Evolutionary conservation across 2,888 invertebrate genomes (phyloP), one percentile per base, ranked within the genome.

Genomic region (Crocallis elinguaria): DNA sequence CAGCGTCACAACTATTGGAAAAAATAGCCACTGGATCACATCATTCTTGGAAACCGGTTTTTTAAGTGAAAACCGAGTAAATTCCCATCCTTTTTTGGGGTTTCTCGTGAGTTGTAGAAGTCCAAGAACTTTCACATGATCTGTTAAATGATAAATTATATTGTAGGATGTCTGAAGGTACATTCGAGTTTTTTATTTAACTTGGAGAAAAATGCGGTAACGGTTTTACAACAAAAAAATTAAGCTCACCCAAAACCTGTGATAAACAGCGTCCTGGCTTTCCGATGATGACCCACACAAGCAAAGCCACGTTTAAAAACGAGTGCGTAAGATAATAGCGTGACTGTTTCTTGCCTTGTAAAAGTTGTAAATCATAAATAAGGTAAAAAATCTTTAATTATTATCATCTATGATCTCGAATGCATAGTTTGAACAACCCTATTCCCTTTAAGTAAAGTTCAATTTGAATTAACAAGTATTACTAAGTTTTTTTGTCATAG

Each of bases 401-500:
- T 25, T n/a, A 9, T 25, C 23, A 3, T n/a, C n/a, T n/a, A n/a
- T 25, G 3, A 4, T 25, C 19, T 25, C 9, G n/a, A 1, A 25
- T 25, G 9, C 25, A 9, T 25, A 25, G 5, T 23, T 8, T n/a
- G n/a, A n/a, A n/a, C n/a, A 23, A 2, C 2, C 7, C 7, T 25
- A 25, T 25, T 9, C n/a, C 25, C 2, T 25, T 25, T 3, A 9
- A 25, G 25, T 25, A 25, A 25, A 9, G 25, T 25, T 9, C 9
- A 25, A 25, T n/a, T 9, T n/a, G 2, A 25, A n/a, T n/a, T 25
- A 29, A 29, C 11, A 12, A 12, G 12, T 4, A 29, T 12, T 27
- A n/a, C n/a, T 13, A 45, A 36, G 19, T 38, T 37, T 29, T 52
- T 43, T 65, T 79, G 79, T 82, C 79, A 84, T 77, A 76, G 75